Percentiles rank a stretch among this genome's conserved stretches.
Conservation (phyloP, 2,888 invertebrate species). For the Steinernema scapterisci region DNA sequence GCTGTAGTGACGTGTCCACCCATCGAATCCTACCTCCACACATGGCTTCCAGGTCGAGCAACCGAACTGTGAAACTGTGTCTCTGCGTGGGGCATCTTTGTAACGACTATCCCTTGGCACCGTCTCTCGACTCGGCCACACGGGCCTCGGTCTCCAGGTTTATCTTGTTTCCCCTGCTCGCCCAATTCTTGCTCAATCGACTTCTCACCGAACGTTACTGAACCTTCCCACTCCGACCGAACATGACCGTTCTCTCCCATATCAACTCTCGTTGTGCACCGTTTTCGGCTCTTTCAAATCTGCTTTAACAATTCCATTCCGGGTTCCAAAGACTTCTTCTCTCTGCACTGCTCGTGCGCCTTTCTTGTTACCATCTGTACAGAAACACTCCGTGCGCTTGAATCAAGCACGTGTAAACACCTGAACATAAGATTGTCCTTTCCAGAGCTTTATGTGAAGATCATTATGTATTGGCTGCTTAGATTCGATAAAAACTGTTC, state of each 20-base stretch:
- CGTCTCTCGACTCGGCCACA: not conserved
- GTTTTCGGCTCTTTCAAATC: not conserved
- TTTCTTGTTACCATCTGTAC: too few species aligned
- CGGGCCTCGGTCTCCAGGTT: not conserved
- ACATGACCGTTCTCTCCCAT: not conserved
- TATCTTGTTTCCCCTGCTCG: not conserved
- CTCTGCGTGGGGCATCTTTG: constrained; percentile 63
- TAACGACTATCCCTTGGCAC: constrained; percentile 41
- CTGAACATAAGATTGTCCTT: too few species aligned
- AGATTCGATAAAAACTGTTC: too few species aligned
- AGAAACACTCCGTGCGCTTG: too few species aligned
- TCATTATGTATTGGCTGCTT: too few species aligned
- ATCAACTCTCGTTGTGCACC: constrained; percentile 11
- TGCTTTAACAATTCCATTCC: not conserved
- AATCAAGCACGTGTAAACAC: too few species aligned
- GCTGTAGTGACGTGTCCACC: constrained; percentile 53
- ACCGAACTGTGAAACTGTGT: constrained; percentile 61
- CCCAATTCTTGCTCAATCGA: not conserved
- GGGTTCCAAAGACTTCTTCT: not conserved
- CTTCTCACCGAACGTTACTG: not conserved
- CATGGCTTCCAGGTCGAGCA: constrained; percentile 54
- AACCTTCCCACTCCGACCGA: not conserved
- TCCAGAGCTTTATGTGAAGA: too few species aligned
- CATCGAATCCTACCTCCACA: constrained; percentile 58
- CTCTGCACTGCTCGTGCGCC: too few species aligned